phyloP scores from a whole-genome alignment of 30 jellyfish, hydroid and myxozoan genomes.

The Rhopilema esculentum region DNA sequence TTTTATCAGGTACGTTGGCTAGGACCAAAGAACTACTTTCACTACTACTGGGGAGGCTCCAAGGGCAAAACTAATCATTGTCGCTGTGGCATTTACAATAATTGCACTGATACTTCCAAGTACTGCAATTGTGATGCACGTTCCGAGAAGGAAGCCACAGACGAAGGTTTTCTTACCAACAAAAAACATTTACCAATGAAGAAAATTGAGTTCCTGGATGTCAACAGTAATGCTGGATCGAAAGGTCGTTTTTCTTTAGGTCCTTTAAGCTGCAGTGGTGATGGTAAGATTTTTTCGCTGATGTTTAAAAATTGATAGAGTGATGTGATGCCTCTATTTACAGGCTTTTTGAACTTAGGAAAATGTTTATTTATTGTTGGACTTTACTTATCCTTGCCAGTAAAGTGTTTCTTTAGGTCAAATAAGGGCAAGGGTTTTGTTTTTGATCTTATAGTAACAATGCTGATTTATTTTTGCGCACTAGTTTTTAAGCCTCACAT shows the following conservation, averaged over 20 bases:
- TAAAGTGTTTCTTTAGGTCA: no score
- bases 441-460: no score
- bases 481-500: no score
- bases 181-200: constrained; percentile 77
- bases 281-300: constrained; percentile 38
- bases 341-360: no score
- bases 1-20: constrained; percentile 84
- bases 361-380: not conserved
- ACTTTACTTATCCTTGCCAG: no score
- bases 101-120: constrained; percentile 57
- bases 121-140: constrained; percentile 82
- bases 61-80: constrained; percentile 57
- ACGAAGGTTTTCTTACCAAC: constrained; percentile 67
- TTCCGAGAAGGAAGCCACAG: constrained; percentile 29
- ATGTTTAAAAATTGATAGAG: not conserved
- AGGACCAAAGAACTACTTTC: constrained; percentile 58
- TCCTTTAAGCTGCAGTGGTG: constrained; percentile 66
- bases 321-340: not conserved
- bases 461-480: no score
- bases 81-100: constrained; percentile 64
- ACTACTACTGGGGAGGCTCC: constrained; percentile 87
- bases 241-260: constrained; percentile 72
- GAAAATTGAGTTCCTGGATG: constrained; percentile 62
- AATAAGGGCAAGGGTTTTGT: no score
- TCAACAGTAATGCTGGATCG: constrained; percentile 32